These are phyloP conservation scores for Macrophya alboannulata DNA, from an alignment of 2,888 invertebrate species.

Conservation along the genomic window DNA sequence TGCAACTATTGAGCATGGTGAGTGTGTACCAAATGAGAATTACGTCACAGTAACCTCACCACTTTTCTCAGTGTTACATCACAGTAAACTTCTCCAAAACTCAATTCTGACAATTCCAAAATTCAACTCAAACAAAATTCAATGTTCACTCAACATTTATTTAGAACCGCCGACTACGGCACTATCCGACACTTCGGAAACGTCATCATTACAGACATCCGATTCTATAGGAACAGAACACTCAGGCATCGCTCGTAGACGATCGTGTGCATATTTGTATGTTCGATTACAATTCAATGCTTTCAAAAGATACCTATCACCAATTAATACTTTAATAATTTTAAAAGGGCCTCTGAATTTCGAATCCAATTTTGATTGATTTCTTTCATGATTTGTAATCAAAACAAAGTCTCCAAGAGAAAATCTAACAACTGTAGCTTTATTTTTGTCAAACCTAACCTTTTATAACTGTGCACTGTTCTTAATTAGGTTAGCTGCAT, in stretches of 20 bases:
- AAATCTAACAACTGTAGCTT: too few relatives aligned
- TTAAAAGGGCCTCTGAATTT: conserved; percentile 54
- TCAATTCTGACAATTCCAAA: neutral
- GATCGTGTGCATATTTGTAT: conserved; percentile 54
- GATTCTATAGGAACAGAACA: neutral
- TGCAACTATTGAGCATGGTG: neutral
- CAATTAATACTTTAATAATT: conserved; percentile 47
- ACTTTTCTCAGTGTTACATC: neutral
- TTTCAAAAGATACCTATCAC: conserved; percentile 54
- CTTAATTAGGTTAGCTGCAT: too few relatives aligned
- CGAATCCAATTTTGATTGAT: conserved; percentile 56
- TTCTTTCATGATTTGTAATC: conserved; percentile 56
- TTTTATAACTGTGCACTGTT: too few relatives aligned
- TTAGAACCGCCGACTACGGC: neutral
- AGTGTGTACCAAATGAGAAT: neutral
- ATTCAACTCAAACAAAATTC: neutral
- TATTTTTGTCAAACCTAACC: too few relatives aligned
- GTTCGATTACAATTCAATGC: conserved; percentile 42
- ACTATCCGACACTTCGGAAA: neutral
- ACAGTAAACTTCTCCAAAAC: neutral
- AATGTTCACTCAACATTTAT: neutral
- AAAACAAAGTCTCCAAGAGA: conserved; percentile 42
- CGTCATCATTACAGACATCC: neutral
- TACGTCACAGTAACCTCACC: neutral
- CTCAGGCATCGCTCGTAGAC: conserved; percentile 40